Percentiles rank a stretch among this genome's conserved stretches.
Conservation (phyloP, 2,888 invertebrate genomes). For the Platypus cylindrus region DNA sequence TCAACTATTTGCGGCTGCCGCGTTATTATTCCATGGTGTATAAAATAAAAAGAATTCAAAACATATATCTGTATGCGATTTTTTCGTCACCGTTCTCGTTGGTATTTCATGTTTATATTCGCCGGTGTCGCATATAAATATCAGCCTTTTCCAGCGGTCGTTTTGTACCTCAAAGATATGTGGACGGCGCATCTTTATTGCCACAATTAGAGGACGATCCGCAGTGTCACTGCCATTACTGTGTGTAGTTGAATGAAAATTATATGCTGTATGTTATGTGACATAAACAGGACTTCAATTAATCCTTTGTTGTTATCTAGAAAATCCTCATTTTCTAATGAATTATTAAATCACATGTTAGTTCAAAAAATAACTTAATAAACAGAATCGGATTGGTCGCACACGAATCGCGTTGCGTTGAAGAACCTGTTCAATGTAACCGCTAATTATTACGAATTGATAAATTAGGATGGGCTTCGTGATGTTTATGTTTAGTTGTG, state of each 20-base stretch:
- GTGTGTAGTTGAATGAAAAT: conserved; percentile 14
- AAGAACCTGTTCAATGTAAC: no score
- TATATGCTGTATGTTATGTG: conserved; percentile 18
- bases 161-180: conserved; percentile 14
- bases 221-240: conserved; percentile 18
- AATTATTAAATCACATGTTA: no score
- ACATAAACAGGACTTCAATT: conserved; percentile 21
- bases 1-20: conserved; percentile 36
- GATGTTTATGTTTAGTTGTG: no score
- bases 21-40: conserved; percentile 32
- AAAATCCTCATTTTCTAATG: conserved; percentile 10
- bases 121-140: conserved; percentile 35
- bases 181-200: conserved; percentile 26
- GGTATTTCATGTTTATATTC: conserved; percentile 38
- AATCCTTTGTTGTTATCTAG: conserved; percentile 13
- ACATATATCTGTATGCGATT: conserved; percentile 34
- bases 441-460: no score
- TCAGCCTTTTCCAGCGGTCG: conserved; percentile 23
- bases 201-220: conserved; percentile 29
- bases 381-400: no score
- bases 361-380: no score
- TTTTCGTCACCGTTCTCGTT: conserved; percentile 33
- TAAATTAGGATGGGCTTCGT: no score
- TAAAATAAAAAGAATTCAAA: conserved; percentile 36
- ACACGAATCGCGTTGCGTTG: no score